phyloP scores from a whole-genome alignment of 2,113 vertebrate species.

The Upupa epops region DNA sequence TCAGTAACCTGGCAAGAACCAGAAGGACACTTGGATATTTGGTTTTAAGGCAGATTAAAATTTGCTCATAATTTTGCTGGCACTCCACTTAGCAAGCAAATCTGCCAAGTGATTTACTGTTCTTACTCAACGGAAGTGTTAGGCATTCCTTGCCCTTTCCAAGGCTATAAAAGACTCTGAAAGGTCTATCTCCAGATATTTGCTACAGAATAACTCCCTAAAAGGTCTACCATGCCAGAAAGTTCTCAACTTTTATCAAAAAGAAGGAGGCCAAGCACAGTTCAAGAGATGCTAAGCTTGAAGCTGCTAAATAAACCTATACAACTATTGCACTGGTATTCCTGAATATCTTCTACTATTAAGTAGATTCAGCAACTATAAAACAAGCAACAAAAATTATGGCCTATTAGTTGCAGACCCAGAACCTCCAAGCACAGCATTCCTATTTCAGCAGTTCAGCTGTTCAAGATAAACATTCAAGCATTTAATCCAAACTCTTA shows the following conservation, averaged over 20 bases:
- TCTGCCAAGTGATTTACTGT: not conserved
- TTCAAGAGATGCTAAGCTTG: not conserved
- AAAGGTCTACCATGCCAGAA: not conserved
- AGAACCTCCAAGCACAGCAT: not conserved
- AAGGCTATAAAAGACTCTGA: not conserved
- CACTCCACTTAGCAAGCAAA: not conserved
- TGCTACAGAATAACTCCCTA: not conserved
- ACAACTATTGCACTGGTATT: not conserved
- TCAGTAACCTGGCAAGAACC: not conserved
- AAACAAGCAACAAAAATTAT: not conserved
- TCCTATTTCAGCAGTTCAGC: not conserved
- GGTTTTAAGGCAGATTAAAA: not conserved
- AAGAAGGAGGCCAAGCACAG: not conserved
- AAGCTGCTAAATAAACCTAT: not conserved
- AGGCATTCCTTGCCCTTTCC: conserved; percentile 19
- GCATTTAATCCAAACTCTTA: not conserved
- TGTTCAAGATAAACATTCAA: not conserved
- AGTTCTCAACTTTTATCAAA: not conserved
- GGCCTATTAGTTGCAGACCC: not conserved
- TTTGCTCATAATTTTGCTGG: not conserved
- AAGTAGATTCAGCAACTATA: not conserved
- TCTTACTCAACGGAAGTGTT: conserved; percentile 9
- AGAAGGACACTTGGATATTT: not conserved
- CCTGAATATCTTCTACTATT: not conserved
- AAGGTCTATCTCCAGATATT: not conserved